Base-by-base conservation (phyloP, 2,888 invertebrate genomes). In the Leucophenga montana region DNA sequence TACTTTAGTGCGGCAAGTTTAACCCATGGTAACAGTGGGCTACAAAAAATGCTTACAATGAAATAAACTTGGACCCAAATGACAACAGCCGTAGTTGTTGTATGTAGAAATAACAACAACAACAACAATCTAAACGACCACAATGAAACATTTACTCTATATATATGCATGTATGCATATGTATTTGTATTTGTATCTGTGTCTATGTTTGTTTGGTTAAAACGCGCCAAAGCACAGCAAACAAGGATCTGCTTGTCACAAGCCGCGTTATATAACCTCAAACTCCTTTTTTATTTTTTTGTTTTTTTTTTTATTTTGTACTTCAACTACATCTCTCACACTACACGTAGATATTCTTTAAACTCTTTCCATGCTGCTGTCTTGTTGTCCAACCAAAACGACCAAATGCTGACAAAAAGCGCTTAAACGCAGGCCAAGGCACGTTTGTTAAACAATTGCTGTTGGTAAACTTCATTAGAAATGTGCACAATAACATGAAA, bases 401-500 rank as follows among this genome's bases (percentile, higher is more conserved):
- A 14, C n/a, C 57, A 57, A 75, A 73, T 83, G 85, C 78, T 82
- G 79, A 79, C 79, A 80, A 80, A 80, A 83, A 81, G 78, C 83
- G 77, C 76, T 83, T 80, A 73, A 85, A 84, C 80, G 83, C 79
- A 79, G 81, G 83, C 80, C 83, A 85, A 86, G 84, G 85, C 86
- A 85, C 86, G 86, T 86, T 85, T 85, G 83, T 85, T 85, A 86
- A 86, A 86, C 85, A 86, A 85, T 83, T 80, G 85, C 85, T 82
- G 83, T 82, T 79, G 83, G 85, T 85, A 85, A 85, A 85, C 86
- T 85, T 85, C 85, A 85, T 85, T 85, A 85, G 84, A 81, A 81
- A 68, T 68, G 56, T 81, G 75, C 73, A 73, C 67, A 56, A 70
- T 74, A 80, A 73, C 77, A 75, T 62, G 72, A 75, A 70, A 62